These are phyloP conservation scores for Orthonychiurus folsomi DNA, from an alignment of 2,888 invertebrate genomes.

Conservation along the genomic window DNA sequence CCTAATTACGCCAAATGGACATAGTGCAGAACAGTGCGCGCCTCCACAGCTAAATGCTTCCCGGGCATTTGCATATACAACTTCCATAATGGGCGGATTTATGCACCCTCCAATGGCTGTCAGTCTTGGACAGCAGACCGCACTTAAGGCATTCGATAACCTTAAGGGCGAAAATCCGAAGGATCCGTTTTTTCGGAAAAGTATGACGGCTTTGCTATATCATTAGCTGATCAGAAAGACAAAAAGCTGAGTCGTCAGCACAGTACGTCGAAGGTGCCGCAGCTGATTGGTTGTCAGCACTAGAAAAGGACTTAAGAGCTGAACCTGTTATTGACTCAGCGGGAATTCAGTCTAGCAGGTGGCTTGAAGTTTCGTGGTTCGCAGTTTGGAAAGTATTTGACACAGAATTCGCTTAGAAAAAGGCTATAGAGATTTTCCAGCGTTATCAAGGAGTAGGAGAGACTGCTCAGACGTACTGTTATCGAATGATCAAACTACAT, in stretches of 20 bases:
- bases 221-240: neutral
- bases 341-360: slow-evolving; percentile 2
- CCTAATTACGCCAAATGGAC: too few species aligned
- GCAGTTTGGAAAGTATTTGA: neutral
- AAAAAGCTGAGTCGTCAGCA: neutral
- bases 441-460: neutral
- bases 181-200: neutral
- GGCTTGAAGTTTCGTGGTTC: neutral
- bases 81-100: too few species aligned
- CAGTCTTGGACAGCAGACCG: too few species aligned
- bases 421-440: neutral
- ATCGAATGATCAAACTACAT: slow-evolving; percentile 3
- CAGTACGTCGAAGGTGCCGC: neutral
- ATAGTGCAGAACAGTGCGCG: too few species aligned
- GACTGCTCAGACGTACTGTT: neutral
- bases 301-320: neutral
- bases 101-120: too few species aligned
- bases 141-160: too few species aligned
- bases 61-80: too few species aligned
- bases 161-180: neutral
- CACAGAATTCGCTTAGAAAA: slow-evolving; percentile 1
- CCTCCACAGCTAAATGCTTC: too few species aligned
- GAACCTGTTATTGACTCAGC: neutral
- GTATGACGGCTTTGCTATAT: neutral
- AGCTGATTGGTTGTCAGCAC: neutral